phyloP scores from a whole-genome alignment of 2,888 invertebrate species.

The Hesperia comma region DNA sequence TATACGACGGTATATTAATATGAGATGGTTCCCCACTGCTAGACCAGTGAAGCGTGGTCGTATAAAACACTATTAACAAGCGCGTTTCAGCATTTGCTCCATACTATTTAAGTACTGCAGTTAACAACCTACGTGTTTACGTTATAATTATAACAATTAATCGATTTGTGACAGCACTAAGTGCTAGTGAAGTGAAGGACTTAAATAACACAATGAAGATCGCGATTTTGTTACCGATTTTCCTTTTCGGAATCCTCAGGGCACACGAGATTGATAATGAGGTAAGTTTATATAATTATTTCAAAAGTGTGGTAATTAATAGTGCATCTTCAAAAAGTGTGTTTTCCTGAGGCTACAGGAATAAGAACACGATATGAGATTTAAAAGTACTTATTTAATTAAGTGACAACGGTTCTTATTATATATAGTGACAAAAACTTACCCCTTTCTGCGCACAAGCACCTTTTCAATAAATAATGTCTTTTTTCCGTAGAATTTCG shows the following conservation, averaged over 20 bases:
- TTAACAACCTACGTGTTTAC: conserved; percentile 42
- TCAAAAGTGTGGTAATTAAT: no score
- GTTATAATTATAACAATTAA: conserved; percentile 39
- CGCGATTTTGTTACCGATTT: conserved; percentile 65
- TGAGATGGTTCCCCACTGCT: conserved; percentile 61
- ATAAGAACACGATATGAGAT: no score
- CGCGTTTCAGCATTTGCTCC: conserved; percentile 71
- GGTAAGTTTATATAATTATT: conserved; percentile 58
- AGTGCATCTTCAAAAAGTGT: no score
- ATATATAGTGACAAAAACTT: no score
- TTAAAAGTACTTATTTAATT: no score
- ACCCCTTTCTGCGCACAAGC: no score
- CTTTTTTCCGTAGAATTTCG: no score
- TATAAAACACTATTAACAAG: conserved; percentile 68
- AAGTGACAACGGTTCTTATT: no score
- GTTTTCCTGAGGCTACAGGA: not conserved
- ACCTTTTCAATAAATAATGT: no score
- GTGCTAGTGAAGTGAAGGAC: conserved; percentile 71
- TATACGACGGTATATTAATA: conserved; percentile 20
- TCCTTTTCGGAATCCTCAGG: conserved; percentile 70
- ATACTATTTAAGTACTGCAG: conserved; percentile 49
- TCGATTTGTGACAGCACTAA: conserved; percentile 39
- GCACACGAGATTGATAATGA: conserved; percentile 71
- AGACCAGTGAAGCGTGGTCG: conserved; percentile 58
- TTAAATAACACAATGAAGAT: conserved; percentile 63